A percentile compares a stretch with the other conserved stretches of the same genome.
These are phyloP conservation scores for Heliconius eleuchia DNA, from an alignment of 1,140 invertebrate species.

Conservation along the genomic window DNA sequence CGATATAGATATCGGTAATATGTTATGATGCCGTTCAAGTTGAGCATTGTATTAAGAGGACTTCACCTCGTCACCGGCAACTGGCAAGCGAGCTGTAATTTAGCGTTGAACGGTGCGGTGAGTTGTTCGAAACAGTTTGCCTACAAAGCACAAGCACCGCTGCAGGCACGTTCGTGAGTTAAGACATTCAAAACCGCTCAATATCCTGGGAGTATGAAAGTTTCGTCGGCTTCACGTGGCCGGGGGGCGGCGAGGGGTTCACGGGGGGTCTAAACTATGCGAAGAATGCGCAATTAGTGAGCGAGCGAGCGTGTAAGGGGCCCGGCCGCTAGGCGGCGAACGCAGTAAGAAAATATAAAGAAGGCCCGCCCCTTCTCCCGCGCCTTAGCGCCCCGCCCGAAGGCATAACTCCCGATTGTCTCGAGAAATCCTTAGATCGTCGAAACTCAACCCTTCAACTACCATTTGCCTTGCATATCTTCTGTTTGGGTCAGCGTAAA, in stretches of 20 bases:
- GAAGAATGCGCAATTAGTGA: slow-evolving; percentile 95
- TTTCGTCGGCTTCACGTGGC: slow-evolving; percentile 77
- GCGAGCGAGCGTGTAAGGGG: slow-evolving; percentile 83
- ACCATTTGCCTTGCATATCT: slow-evolving; percentile 73
- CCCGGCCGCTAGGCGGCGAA: slow-evolving; percentile 78
- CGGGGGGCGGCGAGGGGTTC: slow-evolving; percentile 71
- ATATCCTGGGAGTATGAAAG: slow-evolving; percentile 79
- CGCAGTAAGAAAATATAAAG: slow-evolving; percentile 85
- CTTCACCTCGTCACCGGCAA: slow-evolving; percentile 25
- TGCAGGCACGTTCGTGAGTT: slow-evolving; percentile 75
- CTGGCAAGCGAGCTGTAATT: slow-evolving; percentile 48
- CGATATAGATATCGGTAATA: slow-evolving; percentile 20
- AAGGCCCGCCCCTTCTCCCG: slow-evolving; percentile 79
- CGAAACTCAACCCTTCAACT: slow-evolving; percentile 76
- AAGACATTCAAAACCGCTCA: slow-evolving; percentile 82
- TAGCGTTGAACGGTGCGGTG: slow-evolving; percentile 48
- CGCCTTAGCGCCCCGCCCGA: slow-evolving; percentile 77
- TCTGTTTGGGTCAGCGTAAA: slow-evolving; percentile 78
- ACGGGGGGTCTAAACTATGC: slow-evolving; percentile 89
- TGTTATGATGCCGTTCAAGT: slow-evolving; percentile 29
- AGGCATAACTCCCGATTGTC: slow-evolving; percentile 78
- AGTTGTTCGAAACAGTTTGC: slow-evolving; percentile 67
- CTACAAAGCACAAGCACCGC: slow-evolving; percentile 62
- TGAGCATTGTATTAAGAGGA: slow-evolving; percentile 34
- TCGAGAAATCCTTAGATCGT: slow-evolving; percentile 77